Conservation (phyloP, 2,888 invertebrate genomes). For the Luperina testacea region DNA sequence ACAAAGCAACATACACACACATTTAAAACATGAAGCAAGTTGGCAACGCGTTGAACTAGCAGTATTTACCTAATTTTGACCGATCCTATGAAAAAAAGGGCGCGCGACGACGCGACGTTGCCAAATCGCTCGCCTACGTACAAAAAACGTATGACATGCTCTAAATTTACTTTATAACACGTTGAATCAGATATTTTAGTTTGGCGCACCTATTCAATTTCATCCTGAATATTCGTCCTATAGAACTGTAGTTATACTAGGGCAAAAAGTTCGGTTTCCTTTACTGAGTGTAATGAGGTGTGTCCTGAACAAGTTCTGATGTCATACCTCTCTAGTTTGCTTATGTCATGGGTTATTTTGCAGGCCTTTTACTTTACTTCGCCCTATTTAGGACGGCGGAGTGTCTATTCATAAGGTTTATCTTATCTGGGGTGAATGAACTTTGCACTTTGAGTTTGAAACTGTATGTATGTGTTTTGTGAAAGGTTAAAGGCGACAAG, state of each 20-base stretch:
- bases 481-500: background rate
- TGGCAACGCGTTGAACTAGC: background rate
- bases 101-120: background rate
- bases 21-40: too few relatives aligned
- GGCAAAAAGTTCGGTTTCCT: slow-evolving; percentile 14
- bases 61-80: background rate
- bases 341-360: slow-evolving; percentile 46
- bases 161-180: background rate
- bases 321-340: slow-evolving; percentile 42
- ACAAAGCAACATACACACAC: too few relatives aligned
- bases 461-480: background rate
- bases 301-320: slow-evolving; percentile 44
- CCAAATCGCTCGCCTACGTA: background rate
- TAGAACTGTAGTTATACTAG: background rate
- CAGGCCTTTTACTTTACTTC: slow-evolving; percentile 44
- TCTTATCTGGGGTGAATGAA: slow-evolving; percentile 44
- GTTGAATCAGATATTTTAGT: background rate
- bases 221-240: background rate
- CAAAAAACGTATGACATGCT: background rate
- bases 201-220: background rate
- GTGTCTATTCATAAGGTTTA: slow-evolving; percentile 30
- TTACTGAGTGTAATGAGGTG: slow-evolving; percentile 44
- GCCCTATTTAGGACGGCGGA: slow-evolving; percentile 33
- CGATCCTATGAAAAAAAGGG: background rate
- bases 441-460: slow-evolving; percentile 22